Percentiles rank a stretch among this genome's conserved stretches.
phyloP scores from a whole-genome alignment of 2,113 vertebrate species.

The Spea multiplicata region DNA sequence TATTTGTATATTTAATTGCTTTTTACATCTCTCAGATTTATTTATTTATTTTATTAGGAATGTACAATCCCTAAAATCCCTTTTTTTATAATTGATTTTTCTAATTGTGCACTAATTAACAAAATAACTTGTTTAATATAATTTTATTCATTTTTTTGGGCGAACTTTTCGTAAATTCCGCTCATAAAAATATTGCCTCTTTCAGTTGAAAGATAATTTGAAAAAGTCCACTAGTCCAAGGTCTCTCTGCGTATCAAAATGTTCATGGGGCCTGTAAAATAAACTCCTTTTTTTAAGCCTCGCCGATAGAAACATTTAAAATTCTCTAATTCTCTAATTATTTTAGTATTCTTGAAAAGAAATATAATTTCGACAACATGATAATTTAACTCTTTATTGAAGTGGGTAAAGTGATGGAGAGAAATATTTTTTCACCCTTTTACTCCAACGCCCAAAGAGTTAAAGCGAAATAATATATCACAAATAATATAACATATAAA shows the following conservation, averaged over 20 bases:
- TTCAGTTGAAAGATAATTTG: conserved; percentile 56
- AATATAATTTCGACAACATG: conserved; percentile 54
- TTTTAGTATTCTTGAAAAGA: conserved; percentile 60
- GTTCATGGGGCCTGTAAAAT: conserved; percentile 32
- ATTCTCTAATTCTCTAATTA: conserved; percentile 52
- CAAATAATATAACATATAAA: conserved; percentile 62
- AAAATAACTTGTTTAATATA: too few relatives aligned
- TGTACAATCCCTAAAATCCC: too few relatives aligned
- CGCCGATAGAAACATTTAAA: conserved; percentile 4
- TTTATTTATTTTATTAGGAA: too few relatives aligned
- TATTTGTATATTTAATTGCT: too few relatives aligned
- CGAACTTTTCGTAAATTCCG: background rate
- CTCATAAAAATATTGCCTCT: conserved; percentile 54
- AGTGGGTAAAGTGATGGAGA: background rate
- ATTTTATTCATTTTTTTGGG: too few relatives aligned
- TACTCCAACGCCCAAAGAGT: conserved; percentile 37
- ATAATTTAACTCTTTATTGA: too few relatives aligned
- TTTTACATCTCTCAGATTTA: too few relatives aligned
- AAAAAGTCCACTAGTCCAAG: conserved; percentile 44
- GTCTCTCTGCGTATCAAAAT: conserved; percentile 23
- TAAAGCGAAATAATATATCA: conserved; percentile 57
- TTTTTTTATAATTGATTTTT: too few relatives aligned
- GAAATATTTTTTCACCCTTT: background rate
- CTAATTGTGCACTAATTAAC: too few relatives aligned
- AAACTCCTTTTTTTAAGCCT: conserved; percentile 58